phyloP scores from a whole-genome alignment of 2,888 invertebrate species.

The Drosophila acutilabella region DNA sequence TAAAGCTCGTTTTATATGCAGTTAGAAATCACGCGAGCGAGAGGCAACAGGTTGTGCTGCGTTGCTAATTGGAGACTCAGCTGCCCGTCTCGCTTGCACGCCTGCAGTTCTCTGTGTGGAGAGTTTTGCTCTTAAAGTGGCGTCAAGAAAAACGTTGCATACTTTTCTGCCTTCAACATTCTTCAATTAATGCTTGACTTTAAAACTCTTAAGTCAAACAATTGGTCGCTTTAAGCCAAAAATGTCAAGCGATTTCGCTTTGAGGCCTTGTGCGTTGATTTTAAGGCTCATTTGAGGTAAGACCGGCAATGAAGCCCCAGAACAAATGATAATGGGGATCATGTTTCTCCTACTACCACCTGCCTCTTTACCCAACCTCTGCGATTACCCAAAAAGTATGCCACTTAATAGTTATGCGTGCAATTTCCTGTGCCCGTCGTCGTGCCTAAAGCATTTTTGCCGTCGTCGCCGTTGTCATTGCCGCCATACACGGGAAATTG shows the following conservation, averaged over 20 bases:
- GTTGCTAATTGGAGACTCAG: slow-evolving; percentile 22
- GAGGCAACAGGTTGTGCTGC: slow-evolving; percentile 64
- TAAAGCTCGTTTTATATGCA: slow-evolving; percentile 19
- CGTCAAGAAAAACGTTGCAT: neutral
- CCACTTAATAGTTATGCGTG: slow-evolving; percentile 80
- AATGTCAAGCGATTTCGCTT: slow-evolving; percentile 20
- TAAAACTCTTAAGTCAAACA: slow-evolving; percentile 6
- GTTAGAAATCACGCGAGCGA: slow-evolving; percentile 58
- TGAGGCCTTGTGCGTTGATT: slow-evolving; percentile 36
- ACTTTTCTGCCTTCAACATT: neutral
- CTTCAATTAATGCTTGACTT: too few relatives aligned
- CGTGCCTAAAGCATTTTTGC: slow-evolving; percentile 61
- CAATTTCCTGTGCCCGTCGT: slow-evolving; percentile 67
- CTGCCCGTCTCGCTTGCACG: slow-evolving; percentile 9
- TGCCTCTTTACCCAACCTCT: neutral
- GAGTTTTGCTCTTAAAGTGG: neutral
- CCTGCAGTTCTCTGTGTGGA: neutral
- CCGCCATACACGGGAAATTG: slow-evolving; percentile 68
- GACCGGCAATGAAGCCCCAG: slow-evolving; percentile 25
- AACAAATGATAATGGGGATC: slow-evolving; percentile 57
- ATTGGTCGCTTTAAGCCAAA: slow-evolving; percentile 32
- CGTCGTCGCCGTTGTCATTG: slow-evolving; percentile 34
- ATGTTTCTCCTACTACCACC: neutral
- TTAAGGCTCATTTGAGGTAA: slow-evolving; percentile 63
- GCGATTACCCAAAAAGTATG: slow-evolving; percentile 42